Evolutionary conservation across 2,888 invertebrate species (phyloP).

Genomic region (Pandemis cinnamomeana): DNA sequence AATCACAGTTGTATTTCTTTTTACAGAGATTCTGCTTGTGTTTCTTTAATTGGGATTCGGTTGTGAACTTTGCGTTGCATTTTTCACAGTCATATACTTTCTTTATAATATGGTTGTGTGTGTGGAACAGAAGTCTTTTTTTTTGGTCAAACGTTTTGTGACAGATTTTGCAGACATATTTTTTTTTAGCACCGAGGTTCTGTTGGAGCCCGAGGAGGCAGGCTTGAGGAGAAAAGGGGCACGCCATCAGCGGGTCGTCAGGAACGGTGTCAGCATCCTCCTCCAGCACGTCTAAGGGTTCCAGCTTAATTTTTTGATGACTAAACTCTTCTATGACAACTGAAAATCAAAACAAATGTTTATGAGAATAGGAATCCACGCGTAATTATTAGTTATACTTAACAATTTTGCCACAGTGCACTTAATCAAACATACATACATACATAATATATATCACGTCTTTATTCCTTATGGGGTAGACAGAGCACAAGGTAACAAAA

Average conservation of each 20-base stretch:
- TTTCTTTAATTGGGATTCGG: background rate
- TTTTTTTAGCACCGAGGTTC: background rate
- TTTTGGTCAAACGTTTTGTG: background rate
- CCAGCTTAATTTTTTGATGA: background rate
- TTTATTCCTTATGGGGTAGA: no score
- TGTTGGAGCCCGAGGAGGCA: background rate
- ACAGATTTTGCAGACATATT: conserved; percentile 1
- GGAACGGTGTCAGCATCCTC: background rate
- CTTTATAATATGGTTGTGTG: background rate
- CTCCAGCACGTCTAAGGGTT: background rate
- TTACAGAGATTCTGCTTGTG: background rate
- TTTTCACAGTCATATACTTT: background rate
- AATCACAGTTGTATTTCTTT: background rate
- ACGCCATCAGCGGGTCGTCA: background rate
- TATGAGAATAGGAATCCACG: background rate
- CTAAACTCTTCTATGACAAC: background rate
- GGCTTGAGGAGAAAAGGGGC: background rate
- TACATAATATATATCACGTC: no score
- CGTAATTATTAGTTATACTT: no score
- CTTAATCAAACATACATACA: no score
- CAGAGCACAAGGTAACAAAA: no score
- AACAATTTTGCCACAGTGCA: no score
- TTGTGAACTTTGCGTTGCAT: background rate
- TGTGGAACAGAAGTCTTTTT: background rate
- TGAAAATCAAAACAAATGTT: background rate